Conservation (phyloP, 2,797 vertebrate species). For the Xerus rutilus region DNA sequence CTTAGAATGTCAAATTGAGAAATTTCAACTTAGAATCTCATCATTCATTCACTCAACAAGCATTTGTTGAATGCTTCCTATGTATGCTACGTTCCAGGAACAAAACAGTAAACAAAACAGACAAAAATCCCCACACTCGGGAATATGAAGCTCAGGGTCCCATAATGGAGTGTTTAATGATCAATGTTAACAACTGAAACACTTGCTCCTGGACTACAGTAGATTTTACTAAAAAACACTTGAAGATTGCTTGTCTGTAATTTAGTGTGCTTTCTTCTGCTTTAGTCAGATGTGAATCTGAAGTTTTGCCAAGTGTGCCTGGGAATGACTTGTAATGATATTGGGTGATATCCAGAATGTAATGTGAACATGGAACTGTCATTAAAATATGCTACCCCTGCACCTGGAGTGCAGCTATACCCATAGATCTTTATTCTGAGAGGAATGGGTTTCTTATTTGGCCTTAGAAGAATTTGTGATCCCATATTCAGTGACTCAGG, state of each 20-base stretch:
- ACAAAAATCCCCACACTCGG: background rate
- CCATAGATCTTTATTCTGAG: constrained; percentile 46
- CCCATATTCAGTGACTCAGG: background rate
- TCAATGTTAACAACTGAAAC: background rate
- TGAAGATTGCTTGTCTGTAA: background rate
- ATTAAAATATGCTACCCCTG: background rate
- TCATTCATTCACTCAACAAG: constrained; percentile 45
- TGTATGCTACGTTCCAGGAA: background rate
- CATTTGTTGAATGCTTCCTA: background rate
- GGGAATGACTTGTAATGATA: constrained; percentile 48
- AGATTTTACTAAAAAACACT: constrained; percentile 42
- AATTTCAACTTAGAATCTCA: background rate
- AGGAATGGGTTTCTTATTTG: constrained; percentile 13
- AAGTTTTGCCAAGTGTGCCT: constrained; percentile 59
- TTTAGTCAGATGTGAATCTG: constrained; percentile 61
- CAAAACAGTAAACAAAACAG: background rate
- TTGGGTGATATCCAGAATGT: constrained; percentile 43
- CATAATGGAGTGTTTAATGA: constrained; percentile 13
- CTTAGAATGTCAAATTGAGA: constrained; percentile 27
- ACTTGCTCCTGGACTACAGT: background rate
- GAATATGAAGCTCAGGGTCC: background rate
- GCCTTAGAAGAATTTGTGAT: constrained; percentile 50
- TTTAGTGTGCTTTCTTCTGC: constrained; percentile 49
- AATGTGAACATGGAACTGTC: constrained; percentile 25
- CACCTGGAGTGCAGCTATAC: constrained; percentile 18